Conservation (phyloP, 2,888 invertebrate genomes). For the Zaprionus bogoriensis region DNA sequence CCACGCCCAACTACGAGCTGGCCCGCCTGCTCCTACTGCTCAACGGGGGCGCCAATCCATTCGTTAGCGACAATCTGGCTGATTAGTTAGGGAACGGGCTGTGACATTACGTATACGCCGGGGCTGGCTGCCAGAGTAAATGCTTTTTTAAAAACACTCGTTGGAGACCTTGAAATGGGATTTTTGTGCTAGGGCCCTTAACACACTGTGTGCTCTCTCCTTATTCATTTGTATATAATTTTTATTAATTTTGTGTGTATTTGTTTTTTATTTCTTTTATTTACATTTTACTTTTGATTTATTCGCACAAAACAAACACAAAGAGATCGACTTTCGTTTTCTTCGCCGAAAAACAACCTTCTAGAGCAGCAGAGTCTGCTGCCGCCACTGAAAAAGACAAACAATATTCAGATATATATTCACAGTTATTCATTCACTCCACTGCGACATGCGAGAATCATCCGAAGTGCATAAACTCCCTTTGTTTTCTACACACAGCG, state of each 20-base stretch:
- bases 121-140: conserved; percentile 3
- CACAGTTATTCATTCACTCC: too few relatives aligned
- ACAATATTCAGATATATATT: too few relatives aligned
- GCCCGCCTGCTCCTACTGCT: conserved; percentile 77
- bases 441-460: too few relatives aligned
- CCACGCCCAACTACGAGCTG: conserved; percentile 68
- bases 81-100: conserved; percentile 47
- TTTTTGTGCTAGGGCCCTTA: neutral
- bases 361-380: too few relatives aligned
- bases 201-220: conserved; percentile 1
- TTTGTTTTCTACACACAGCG: too few relatives aligned
- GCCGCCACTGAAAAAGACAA: too few relatives aligned
- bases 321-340: conserved; percentile 72
- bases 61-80: conserved; percentile 68
- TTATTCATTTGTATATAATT: conserved; percentile 23
- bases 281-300: conserved; percentile 31
- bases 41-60: conserved; percentile 78
- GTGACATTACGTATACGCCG: conserved; percentile 35
- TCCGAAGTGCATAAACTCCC: too few relatives aligned
- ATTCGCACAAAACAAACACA: conserved; percentile 47
- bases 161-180: conserved; percentile 73
- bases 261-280: conserved; percentile 27
- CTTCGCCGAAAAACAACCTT: conserved; percentile 63
- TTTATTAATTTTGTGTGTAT: conserved; percentile 27
- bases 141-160: conserved; percentile 70